phyloP scores from a whole-genome alignment of 2,888 invertebrate genomes.

The Apoderus coryli region DNA sequence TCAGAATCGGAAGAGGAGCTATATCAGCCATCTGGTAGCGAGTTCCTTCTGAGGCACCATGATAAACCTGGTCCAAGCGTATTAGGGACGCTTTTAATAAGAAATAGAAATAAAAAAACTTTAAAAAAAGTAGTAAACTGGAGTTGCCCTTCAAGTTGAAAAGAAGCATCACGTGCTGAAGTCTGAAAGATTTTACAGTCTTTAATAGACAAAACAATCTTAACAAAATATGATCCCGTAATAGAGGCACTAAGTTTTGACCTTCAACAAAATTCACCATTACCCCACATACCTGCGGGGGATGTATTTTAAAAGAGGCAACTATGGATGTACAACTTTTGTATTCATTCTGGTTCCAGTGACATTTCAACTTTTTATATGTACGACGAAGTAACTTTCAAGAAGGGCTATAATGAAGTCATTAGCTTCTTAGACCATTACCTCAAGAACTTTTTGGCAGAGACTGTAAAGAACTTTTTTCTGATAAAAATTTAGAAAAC shows the following conservation, averaged over 20 bases:
- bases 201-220: slow-evolving; percentile 2
- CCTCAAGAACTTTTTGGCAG: background rate
- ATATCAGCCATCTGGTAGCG: no score
- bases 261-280: slow-evolving; percentile 9
- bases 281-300: slow-evolving; percentile 5
- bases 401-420: slow-evolving; percentile 7
- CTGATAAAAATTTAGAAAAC: no score
- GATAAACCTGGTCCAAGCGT: no score
- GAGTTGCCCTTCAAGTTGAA: background rate
- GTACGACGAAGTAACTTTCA: slow-evolving; percentile 5
- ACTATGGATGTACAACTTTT: slow-evolving; percentile 9
- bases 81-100: no score
- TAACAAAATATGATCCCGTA: slow-evolving; percentile 1
- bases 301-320: slow-evolving; percentile 10
- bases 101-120: no score
- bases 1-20: no score
- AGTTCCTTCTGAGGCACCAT: no score
- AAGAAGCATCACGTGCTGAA: slow-evolving; percentile 5
- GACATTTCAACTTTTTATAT: slow-evolving; percentile 2
- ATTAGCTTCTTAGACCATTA: slow-evolving; percentile 4
- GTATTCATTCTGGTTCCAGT: slow-evolving; percentile 5
- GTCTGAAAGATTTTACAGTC: slow-evolving; percentile 4
- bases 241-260: slow-evolving; percentile 8
- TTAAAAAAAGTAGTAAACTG: no score
- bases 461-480: background rate